These are phyloP conservation scores for Cydia pomonella DNA, from an alignment of 1,140 invertebrate genomes.

Conservation along the genomic window DNA sequence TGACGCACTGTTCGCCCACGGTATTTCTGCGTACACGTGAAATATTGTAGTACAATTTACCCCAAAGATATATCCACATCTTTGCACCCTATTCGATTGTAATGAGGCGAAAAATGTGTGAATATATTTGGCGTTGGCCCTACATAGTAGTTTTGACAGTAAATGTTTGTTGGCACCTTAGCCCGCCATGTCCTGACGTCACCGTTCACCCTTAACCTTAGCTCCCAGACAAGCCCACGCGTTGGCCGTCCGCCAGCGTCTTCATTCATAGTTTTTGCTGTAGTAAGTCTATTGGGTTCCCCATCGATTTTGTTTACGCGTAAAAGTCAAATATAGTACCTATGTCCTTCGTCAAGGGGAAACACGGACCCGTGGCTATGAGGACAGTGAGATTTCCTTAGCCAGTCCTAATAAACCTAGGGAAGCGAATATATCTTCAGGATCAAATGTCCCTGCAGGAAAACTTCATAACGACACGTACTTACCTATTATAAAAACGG, in stretches of 20 bases:
- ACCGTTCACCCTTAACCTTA: slow-evolving; percentile 70
- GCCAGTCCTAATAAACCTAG: background rate
- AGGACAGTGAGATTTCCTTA: background rate
- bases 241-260: slow-evolving; percentile 55
- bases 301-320: slow-evolving; percentile 7
- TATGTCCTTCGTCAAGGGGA: slow-evolving; percentile 7
- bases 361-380: background rate
- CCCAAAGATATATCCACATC: background rate
- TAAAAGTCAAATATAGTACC: background rate
- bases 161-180: slow-evolving; percentile 50
- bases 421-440: background rate
- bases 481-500: background rate
- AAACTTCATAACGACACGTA: background rate
- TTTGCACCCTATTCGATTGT: background rate
- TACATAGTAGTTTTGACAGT: background rate
- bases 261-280: slow-evolving; percentile 61
- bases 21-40: background rate
- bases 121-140: background rate
- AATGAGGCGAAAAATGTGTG: background rate
- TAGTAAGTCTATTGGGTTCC: slow-evolving; percentile 10
- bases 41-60: background rate
- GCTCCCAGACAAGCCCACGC: slow-evolving; percentile 49
- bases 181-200: slow-evolving; percentile 29
- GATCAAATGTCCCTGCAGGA: background rate
- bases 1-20: background rate